Evolutionary conservation across 2,113 vertebrate genomes (phyloP).

Genomic region (Etheostoma spectabile): DNA sequence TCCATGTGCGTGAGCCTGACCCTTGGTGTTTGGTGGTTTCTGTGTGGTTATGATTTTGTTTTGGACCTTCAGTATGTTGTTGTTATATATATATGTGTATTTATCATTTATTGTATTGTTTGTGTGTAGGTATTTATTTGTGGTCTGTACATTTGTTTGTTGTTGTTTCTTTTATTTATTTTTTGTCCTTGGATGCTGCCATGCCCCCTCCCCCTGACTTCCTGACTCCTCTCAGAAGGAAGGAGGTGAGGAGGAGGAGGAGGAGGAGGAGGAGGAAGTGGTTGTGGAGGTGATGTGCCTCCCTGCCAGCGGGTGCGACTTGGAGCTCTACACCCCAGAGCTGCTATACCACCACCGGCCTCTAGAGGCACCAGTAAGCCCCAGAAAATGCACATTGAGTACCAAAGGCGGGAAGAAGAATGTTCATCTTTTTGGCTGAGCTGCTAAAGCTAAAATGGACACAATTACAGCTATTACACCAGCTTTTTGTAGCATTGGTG

Average conservation of each 20-base stretch:
- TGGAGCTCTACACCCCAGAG: constrained; percentile 83
- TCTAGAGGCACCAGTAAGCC: constrained; percentile 87
- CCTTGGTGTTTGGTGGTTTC: constrained; percentile 14
- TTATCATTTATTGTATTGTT: constrained; percentile 43
- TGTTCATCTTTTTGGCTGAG: constrained; percentile 42
- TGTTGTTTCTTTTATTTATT: constrained; percentile 38
- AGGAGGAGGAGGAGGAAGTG: constrained; percentile 54
- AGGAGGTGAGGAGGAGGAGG: constrained; percentile 49
- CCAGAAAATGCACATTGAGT: constrained; percentile 34
- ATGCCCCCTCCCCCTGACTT: constrained; percentile 30
- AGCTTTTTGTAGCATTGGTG: background rate
- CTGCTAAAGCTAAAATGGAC: constrained; percentile 42
- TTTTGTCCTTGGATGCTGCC: constrained; percentile 52
- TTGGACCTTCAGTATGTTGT: constrained; percentile 3
- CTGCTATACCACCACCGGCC: constrained; percentile 78
- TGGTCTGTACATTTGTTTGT: constrained; percentile 62
- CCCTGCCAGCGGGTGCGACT: constrained; percentile 74
- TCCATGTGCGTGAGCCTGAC: constrained; percentile 32
- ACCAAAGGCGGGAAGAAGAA: constrained; percentile 42
- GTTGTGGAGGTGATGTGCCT: constrained; percentile 69
- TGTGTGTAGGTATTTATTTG: constrained; percentile 50
- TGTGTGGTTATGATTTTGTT: constrained; percentile 22
- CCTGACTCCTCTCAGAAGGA: constrained; percentile 70
- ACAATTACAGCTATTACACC: background rate
- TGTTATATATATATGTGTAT: constrained; percentile 29